A percentile compares a stretch with the other conserved stretches of the same genome.
These are phyloP conservation scores for Porites cylindrica DNA, from an alignment of 92 coral and sea anemone species.

Conservation along the genomic window DNA sequence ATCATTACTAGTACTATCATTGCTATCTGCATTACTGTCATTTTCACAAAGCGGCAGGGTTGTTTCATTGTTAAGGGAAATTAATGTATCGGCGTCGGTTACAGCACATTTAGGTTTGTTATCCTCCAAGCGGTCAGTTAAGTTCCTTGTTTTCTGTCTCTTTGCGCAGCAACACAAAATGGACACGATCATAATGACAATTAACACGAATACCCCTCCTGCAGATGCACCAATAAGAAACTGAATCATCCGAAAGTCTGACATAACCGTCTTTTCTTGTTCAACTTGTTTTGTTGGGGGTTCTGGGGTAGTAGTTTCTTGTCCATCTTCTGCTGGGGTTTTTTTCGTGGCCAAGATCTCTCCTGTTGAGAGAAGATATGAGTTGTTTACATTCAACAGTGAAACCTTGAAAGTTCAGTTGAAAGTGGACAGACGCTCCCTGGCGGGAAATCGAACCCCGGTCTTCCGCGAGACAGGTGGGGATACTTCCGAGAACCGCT, in stretches of 20 bases:
- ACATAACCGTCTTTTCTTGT: too few relatives aligned
- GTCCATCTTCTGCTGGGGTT: too few relatives aligned
- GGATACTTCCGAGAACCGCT: too few relatives aligned
- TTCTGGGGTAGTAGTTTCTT: too few relatives aligned
- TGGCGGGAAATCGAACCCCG: conserved; percentile 97
- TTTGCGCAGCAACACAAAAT: neutral
- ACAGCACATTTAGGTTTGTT: neutral
- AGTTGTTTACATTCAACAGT: too few relatives aligned
- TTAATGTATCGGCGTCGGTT: neutral
- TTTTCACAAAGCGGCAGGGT: neutral
- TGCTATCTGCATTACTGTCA: neutral
- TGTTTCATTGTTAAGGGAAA: neutral
- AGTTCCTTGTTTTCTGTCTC: neutral
- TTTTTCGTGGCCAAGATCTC: too few relatives aligned
- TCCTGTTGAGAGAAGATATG: too few relatives aligned
- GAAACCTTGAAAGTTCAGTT: too few relatives aligned
- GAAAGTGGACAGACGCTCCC: conserved; percentile 23
- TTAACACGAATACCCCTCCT: too few relatives aligned
- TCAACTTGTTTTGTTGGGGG: too few relatives aligned
- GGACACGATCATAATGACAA: neutral
- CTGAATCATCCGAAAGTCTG: too few relatives aligned
- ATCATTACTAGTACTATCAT: neutral
- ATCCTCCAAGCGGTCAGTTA: neutral
- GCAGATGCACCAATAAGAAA: too few relatives aligned
- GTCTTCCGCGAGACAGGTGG: conserved; percentile 66